These are phyloP conservation scores for Sminthopsis crassicaudata DNA, from an alignment of 2,113 vertebrate species.

Conservation along the genomic window DNA sequence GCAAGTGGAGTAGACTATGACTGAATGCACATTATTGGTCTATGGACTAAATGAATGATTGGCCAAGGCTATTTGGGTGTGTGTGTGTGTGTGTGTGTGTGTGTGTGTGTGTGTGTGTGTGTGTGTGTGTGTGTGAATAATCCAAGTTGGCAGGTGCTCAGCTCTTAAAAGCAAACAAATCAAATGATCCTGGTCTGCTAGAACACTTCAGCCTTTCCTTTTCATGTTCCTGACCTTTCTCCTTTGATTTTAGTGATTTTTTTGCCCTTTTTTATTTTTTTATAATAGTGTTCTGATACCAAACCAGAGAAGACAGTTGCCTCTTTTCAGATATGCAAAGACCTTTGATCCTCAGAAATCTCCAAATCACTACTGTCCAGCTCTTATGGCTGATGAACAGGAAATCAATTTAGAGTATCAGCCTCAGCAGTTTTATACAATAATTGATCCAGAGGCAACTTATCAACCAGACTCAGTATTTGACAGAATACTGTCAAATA, in stretches of 20 bases:
- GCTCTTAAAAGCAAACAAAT: conserved; percentile 57
- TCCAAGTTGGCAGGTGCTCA: conserved; percentile 71
- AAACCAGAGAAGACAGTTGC: neutral
- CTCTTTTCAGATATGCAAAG: neutral
- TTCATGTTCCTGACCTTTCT: neutral
- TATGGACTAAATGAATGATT: conserved; percentile 13
- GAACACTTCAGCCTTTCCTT: neutral
- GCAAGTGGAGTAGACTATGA: neutral
- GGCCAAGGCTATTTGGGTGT: neutral
- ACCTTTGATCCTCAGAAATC: neutral
- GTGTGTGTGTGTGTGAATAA: conserved; percentile 28
- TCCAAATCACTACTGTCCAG: neutral
- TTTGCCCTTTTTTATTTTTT: no score
- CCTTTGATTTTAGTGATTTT: neutral
- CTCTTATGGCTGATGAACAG: neutral
- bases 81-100: no score
- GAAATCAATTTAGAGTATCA: conserved; percentile 7
- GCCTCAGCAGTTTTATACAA: neutral
- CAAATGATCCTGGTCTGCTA: neutral
- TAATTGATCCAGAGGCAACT: neutral
- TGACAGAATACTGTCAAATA: neutral
- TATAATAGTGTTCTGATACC: neutral
- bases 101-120: no score
- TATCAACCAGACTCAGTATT: neutral
- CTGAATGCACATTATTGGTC: neutral